Evolutionary conservation across 2,888 invertebrate genomes (phyloP).

Genomic region (Eupithecia tripunctaria): DNA sequence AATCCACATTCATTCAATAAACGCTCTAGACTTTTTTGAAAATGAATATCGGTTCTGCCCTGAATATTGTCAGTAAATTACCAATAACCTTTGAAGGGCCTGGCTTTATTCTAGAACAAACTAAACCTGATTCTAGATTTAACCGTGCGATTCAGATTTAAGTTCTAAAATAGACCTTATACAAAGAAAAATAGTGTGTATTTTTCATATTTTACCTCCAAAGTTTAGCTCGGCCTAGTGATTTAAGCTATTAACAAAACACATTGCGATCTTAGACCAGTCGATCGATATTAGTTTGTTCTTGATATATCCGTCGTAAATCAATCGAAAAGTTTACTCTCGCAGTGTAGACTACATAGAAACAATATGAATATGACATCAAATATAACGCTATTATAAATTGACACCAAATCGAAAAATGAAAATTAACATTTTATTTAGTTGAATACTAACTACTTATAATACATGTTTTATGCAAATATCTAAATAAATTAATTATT

Average conservation of each 20-base stretch:
- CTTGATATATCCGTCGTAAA: constrained; percentile 1
- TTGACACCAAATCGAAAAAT: constrained; percentile 48
- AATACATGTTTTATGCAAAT: constrained; percentile 77
- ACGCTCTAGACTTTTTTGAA: too few species aligned
- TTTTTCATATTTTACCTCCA: neutral
- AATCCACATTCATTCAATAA: too few species aligned
- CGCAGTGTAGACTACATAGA: constrained; percentile 18
- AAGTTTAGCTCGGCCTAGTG: neutral
- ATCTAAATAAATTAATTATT: constrained; percentile 65
- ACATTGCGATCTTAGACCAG: neutral
- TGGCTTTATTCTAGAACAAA: neutral
- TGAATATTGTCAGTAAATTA: neutral
- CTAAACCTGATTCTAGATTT: neutral
- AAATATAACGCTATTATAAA: constrained; percentile 22
- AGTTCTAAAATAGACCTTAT: neutral
- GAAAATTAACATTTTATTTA: constrained; percentile 56
- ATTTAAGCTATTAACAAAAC: constrained; percentile 1
- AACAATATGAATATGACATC: constrained; percentile 40
- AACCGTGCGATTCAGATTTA: neutral
- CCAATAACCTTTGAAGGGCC: neutral
- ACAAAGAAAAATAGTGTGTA: neutral
- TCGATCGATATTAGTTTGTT: constrained; percentile 12
- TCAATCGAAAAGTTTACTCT: constrained; percentile 8
- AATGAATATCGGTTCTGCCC: too few species aligned
- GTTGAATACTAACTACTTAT: constrained; percentile 80